Evolutionary conservation across 92 coral and sea anemone genomes (phyloP), one percentile per base, ranked within the genome.

Genomic region (Bergia sp.): DNA sequence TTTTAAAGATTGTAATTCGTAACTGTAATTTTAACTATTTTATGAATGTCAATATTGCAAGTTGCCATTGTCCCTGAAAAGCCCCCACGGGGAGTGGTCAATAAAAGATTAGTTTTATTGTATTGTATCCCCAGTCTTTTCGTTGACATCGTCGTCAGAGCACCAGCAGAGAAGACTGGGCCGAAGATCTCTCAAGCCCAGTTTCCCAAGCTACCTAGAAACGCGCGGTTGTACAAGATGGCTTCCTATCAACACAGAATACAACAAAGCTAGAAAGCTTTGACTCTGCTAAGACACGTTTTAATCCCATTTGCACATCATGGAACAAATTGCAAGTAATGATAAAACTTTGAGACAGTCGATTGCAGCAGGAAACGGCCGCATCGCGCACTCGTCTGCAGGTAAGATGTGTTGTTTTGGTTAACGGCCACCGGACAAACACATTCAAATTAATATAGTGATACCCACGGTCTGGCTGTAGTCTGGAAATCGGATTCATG

Each of bases 191-290:
- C 44, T 36, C 36, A 37, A 73, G 89, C 89, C 90, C 89, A 83
- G 96, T 94, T 43, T 81, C 73, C 96, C 58, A 18, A 36, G 82
- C 76, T 81, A 45, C 97, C 65, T 94, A 79, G 97, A 93, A 89
- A 94, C 96, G 90, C 77, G 91, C 88, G 37, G 89, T 73, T 81
- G 92, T 94, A 64, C 92, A 94, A 94, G 86, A 94, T 94, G 97
- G 97, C 98, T 92, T 50, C 96, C 90, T 93, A 87, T 91, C 93
- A 95, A 95, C 98, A 86, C 78, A n/a, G 65, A 29, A 15, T 79
- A 75, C 15, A 21, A 41, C 47, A 88, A 85, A 79, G 83, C 40
- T 79, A 36, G 76, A 39, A 41, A 16, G 67, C 58, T n/a, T 50
- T 57, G 77, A 72, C 16, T 53, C 55, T 0, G 1, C 23, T 15